Evolutionary conservation across 1,140 invertebrate genomes (phyloP).

Genomic region (Elysia chlorotica): DNA sequence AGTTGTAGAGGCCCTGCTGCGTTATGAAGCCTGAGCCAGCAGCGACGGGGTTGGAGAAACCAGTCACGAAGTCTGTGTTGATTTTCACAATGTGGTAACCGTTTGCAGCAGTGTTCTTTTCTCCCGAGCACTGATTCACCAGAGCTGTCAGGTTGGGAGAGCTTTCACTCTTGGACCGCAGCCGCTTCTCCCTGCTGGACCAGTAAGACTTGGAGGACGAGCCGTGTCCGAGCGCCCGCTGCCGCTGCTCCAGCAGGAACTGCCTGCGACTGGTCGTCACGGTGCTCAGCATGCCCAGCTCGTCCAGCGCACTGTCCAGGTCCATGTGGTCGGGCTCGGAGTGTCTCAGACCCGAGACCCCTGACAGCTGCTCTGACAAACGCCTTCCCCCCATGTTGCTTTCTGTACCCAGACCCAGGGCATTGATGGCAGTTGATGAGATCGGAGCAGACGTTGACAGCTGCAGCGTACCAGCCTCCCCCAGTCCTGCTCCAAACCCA

Average conservation of each 20-base stretch:
- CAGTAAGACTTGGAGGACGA: too few species aligned
- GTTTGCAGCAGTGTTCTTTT: too few species aligned
- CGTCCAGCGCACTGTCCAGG: constrained; percentile 47
- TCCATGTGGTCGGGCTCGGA: constrained; percentile 35
- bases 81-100: neutral
- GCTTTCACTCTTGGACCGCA: constrained; percentile 19
- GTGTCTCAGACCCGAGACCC: too few species aligned
- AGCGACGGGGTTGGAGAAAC: neutral
- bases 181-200: constrained; percentile 2
- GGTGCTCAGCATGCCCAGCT: constrained; percentile 54
- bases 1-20: neutral
- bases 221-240: too few species aligned
- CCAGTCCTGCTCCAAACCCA: too few species aligned
- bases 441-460: neutral
- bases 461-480: too few species aligned
- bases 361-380: too few species aligned
- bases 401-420: too few species aligned
- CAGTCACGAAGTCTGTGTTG: neutral
- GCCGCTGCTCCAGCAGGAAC: constrained; percentile 27
- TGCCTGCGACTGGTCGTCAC: constrained; percentile 50
- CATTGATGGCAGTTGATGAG: too few species aligned
- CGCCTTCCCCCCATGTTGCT: neutral
- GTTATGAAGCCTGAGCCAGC: neutral
- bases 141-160: constrained; percentile 16
- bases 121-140: too few species aligned